Base-by-base conservation (phyloP, 2,797 vertebrate genomes). In the Peromyscus attwateri region DNA sequence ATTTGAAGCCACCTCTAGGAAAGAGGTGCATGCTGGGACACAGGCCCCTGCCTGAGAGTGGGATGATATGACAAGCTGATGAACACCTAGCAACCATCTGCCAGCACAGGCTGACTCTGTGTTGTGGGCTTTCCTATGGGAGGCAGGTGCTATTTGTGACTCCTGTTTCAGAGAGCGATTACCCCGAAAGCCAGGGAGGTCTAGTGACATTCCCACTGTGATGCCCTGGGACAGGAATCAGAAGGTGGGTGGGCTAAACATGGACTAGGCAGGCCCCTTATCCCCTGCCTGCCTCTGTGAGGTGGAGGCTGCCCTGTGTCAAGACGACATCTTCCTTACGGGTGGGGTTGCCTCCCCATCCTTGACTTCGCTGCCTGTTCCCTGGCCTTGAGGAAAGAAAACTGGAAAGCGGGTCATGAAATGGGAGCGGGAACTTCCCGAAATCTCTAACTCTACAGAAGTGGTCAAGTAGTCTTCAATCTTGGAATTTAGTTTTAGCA, bases 341-440 rank as follows among this genome's bases (percentile, higher is more conserved):
- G 10, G 9, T 0, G 0, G 27, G 55, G 27, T 13, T 62, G 21
- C 19, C 37, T 27, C 40, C 82, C 5, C 0, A 0, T 0, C 6
- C 23, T 16, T 46, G 8, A 13, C 17, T 60, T 49, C 23, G 27
- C 43, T 68, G 16, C 64, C 31, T 94, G 11, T 60, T 43, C n/a
- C 40, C 52, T 87, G 55, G 25, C 34, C 34, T n/a, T 13, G 37
- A 90, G 80, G 68, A 81, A 64, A 87, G 57, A 29, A 81, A 80
- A 77, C 7, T 27, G 4, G 87, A 57, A 82, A 89, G 81, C 57
- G 19, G 68, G 34, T 7, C 9, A 27, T 46, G 57, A 83, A 77
- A 60, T 1, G 19, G 46, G 23, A 73, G 27, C 0, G 6, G 68
- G 55, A 89, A 29, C 29, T n/a, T 83, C 49, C 70, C 27, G 43